Base-by-base conservation (phyloP, 2,113 vertebrate species). In the Orientallactaga bullata region DNA sequence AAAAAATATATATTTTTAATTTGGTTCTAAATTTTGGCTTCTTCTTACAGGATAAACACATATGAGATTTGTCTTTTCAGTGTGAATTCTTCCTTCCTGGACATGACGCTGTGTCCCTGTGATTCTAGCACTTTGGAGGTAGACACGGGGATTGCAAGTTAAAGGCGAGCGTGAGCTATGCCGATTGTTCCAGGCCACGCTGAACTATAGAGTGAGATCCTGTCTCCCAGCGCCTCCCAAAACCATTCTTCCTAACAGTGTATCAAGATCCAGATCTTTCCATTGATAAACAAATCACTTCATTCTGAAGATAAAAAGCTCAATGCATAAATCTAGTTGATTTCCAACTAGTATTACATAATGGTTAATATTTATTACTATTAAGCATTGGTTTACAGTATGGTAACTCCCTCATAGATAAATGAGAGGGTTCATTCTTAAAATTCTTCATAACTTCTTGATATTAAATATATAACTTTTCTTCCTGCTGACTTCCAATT, bases 391-490 rank as follows among this genome's bases (percentile, higher is more conserved):
- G 28, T 12, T 84, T 93, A n/a, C 20, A 90, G 37, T 6, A 3
- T 20, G 4, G 95, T 78, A 80, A 39, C 18, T 79, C 51, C 16
- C 18, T 87, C 42, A 86, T 89, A 88, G 96, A 93, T 92, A 84
- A 84, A 95, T 26, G 94, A 82, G 17, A 7, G 80, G 23, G 4
- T 68, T 89, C 79, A 47, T 85, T 78, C 63, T 82, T 91, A 77
- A 84, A 91, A 73, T 61, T 18, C 51, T 95, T 94, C n/a, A 86
- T 92, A 85, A 83, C 61, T 84, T 94, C 81, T 91, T 89, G 7
- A 78, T 96, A 93, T 95, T 96, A 94, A 91, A 95, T 82, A 83
- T 79, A 89, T 72, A 87, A 87, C 82, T 96, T 88, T 95, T 91
- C 89, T 85, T 90, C 20, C 76, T 68, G 21, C n/a, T 89, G 47